Conservation (phyloP, 1,140 invertebrate species). For the Mylabris phalerata region DNA sequence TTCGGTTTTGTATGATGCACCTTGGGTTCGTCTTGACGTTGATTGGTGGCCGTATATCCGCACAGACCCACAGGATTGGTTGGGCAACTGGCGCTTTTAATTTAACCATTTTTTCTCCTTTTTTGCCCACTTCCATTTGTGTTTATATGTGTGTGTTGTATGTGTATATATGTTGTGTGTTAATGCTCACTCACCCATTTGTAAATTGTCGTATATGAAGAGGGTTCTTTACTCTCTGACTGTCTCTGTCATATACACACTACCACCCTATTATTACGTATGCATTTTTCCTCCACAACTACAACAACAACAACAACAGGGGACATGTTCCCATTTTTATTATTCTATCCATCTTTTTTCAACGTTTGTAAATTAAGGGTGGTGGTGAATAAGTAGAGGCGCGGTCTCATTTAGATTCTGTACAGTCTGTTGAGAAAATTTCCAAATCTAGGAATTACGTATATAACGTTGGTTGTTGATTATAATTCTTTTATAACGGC, state of each 20-base stretch:
- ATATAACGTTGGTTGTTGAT: too few relatives aligned
- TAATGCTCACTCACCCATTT: conserved; percentile 34
- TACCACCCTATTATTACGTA: too few relatives aligned
- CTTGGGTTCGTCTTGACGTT: conserved; percentile 12
- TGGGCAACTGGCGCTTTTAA: conserved; percentile 31
- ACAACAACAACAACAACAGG: not conserved
- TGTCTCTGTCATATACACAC: too few relatives aligned
- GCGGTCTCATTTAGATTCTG: too few relatives aligned
- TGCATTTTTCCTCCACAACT: too few relatives aligned
- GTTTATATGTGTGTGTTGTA: too few relatives aligned
- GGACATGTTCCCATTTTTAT: not conserved
- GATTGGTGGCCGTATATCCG: conserved; percentile 27
- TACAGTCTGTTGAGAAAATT: too few relatives aligned
- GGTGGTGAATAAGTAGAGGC: too few relatives aligned
- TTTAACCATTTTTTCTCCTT: conserved; percentile 30
- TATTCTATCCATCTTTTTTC: not conserved
- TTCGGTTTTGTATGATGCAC: conserved; percentile 10
- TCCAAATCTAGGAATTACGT: too few relatives aligned
- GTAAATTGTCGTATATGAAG: conserved; percentile 27
- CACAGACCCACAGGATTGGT: conserved; percentile 32
- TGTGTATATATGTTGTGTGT: conserved; percentile 19
- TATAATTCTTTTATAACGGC: too few relatives aligned
- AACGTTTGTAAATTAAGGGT: not conserved
- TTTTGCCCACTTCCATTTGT: conserved; percentile 16
- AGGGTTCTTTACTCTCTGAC: too few relatives aligned